Evolutionary conservation across 2,113 vertebrate genomes (phyloP), one percentile per base, ranked within the genome.

Genomic region (Tragelaphus imberbis): DNA sequence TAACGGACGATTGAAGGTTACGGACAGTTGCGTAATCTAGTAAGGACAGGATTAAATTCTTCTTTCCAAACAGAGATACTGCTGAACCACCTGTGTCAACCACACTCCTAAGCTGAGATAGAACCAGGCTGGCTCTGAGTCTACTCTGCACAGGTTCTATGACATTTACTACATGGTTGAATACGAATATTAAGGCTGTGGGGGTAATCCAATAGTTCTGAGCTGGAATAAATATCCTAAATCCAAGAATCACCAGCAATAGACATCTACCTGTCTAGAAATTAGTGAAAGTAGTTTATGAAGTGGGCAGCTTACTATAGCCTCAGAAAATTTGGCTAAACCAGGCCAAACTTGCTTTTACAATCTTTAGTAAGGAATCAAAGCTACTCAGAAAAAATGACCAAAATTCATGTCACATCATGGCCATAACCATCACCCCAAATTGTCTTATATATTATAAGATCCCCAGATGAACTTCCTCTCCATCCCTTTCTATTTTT

Each of bases 201-300:
- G 88, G 40, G 40, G 33, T 65, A 77, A 53, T 68, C 40, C 80
- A 87, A 53, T 15, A 25, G 40, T 88, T 90, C 85, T 92, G 61
- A 79, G 68, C 23, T 92, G 63, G 79, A 92, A 59, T 84, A 80
- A 90, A 96, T 80, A 90, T 58, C 12, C 23, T 84, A 96, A 92
- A 59, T 84, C 27, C 51, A 86, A 94, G 53, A 92, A 84, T 88
- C 58, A 80, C 16, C 55, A 82, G 8, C 30, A 87, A 87, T 33
- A 95, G 71, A n/a, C 14, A 90, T 59, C 15, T 14, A 61, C 51
- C 63, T 88, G 28, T 90, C 51, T 75, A 96, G 75, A 92, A 88
- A 93, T 63, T 56, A 90, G 25, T 90, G 82, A 92, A 97, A 95
- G 85, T 94, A 92, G 65, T 25, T 94, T 88, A 82, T n/a, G 28